A percentile compares a stretch with the other conserved stretches of the same genome.
Conservation (phyloP, 2,888 invertebrate species). For the Thereva nobilitata region DNA sequence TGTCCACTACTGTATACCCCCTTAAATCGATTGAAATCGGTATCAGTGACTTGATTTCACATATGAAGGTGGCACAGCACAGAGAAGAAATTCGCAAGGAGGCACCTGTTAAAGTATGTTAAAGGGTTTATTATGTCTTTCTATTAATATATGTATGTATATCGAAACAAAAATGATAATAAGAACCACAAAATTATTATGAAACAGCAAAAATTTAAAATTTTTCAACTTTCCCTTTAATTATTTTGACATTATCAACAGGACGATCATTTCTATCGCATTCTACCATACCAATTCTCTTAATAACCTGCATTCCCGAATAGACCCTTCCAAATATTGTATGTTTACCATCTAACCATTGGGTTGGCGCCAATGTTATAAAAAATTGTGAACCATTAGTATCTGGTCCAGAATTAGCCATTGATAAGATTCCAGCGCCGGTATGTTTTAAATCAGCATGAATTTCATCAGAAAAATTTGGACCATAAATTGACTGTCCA, state of each 20-base stretch:
- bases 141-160: too few relatives aligned
- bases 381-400: conserved; percentile 99
- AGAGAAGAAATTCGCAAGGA: too few relatives aligned
- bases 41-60: too few relatives aligned
- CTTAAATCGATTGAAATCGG: too few relatives aligned
- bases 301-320: conserved; percentile 87
- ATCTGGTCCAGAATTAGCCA: conserved; percentile 98
- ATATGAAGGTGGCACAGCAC: too few relatives aligned
- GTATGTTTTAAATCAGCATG: conserved; percentile 92
- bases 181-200: conserved; percentile 4
- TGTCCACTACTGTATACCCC: too few relatives aligned
- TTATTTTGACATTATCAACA: conserved; percentile 82
- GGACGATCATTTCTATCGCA: conserved; percentile 93
- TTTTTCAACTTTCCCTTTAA: conserved; percentile 61
- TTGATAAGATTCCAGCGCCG: conserved; percentile 87
- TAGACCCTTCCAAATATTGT: conserved; percentile 92
- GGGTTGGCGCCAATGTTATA: conserved; percentile 93
- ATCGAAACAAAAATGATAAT: too few relatives aligned
- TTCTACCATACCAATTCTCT: conserved; percentile 91
- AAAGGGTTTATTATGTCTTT: too few relatives aligned
- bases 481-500: conserved; percentile 95
- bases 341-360: conserved; percentile 98
- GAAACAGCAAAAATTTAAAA: conserved; percentile 42
- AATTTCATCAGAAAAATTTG: conserved; percentile 94
- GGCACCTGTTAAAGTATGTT: too few relatives aligned